phyloP scores from a whole-genome alignment of 2,113 vertebrate genomes.

The Thinocorus orbignyianus region DNA sequence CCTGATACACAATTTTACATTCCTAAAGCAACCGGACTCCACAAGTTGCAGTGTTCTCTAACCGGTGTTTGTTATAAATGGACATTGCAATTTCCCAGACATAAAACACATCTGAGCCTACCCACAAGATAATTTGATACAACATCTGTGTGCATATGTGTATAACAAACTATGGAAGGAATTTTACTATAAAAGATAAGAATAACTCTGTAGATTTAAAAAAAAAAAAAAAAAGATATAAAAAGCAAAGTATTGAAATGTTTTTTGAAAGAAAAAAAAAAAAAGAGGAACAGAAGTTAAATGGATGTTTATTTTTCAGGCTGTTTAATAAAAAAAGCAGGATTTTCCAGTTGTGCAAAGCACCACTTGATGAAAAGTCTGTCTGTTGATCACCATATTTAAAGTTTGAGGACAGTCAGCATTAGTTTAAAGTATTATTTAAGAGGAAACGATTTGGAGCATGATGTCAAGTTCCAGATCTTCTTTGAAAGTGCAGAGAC shows the following conservation, averaged over 20 bases:
- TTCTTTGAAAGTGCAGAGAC: neutral
- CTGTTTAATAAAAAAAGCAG: neutral
- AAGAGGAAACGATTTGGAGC: neutral
- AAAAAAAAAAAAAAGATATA: neutral
- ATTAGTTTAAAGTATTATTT: neutral
- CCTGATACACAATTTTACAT: neutral
- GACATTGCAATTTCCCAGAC: neutral
- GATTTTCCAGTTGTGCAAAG: slow-evolving; percentile 12
- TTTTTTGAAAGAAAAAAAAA: neutral
- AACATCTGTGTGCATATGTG: slow-evolving; percentile 19
- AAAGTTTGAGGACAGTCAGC: neutral
- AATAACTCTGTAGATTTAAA: neutral
- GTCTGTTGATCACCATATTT: neutral
- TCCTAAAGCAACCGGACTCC: slow-evolving; percentile 1
- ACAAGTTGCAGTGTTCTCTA: neutral
- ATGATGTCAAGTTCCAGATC: neutral
- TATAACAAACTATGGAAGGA: neutral
- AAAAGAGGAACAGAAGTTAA: neutral
- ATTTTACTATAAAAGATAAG: slow-evolving; percentile 34
- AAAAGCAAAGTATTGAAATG: neutral
- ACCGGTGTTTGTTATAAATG: slow-evolving; percentile 22
- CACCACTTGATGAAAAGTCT: neutral
- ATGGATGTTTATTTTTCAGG: neutral
- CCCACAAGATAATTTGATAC: neutral
- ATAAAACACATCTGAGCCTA: neutral